Evolutionary conservation across 2,888 invertebrate genomes (phyloP), one percentile per base, ranked within the genome.

Genomic region (Pterostichus niger): DNA sequence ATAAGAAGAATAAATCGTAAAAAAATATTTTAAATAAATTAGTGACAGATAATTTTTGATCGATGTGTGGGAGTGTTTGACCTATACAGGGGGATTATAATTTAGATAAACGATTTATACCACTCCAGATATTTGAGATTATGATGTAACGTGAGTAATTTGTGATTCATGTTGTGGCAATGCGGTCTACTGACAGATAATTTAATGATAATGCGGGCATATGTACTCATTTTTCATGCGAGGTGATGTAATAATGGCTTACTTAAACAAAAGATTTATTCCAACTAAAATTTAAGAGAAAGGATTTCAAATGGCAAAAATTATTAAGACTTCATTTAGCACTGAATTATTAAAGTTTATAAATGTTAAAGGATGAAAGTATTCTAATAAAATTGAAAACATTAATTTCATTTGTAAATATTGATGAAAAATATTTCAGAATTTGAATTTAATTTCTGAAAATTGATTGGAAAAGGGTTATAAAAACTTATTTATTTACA

Each of bases 61-160:
- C 10, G 68, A 71, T 71, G 44, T 71, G 68, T 71, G 17, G 35
- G 35, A 40, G 68, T 68, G 61, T 9, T 33, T n/a, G 11, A 31
- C n/a, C 6, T 13, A 2, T 1, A 6, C 11, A 17, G 17, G 17
- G 13, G 64, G n/a, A 40, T 17, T 40, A 11, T 44, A 71, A 44
- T n/a, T 64, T 40, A 40, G 15, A 11, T 17, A 17, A 40, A 40
- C 13, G 64, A 68, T 40, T 61, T 61, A 33, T n/a, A 6, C 13
- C 64, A 35, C 31, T 13, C n/a, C 4, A 64, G 35, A 64, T 64
- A 71, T 71, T 71, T 71, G 68, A 44, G 1, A n/a, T 13, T 46
- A 44, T 71, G 68, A 71, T 71, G 68, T 71, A 71, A 44, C 17
- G 4, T 71, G 44, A 44, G n/a, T 71, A 17, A 40, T 40, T 35